Evolutionary conservation across 2,888 invertebrate species (phyloP).

Genomic region (Cosmia trapezina): DNA sequence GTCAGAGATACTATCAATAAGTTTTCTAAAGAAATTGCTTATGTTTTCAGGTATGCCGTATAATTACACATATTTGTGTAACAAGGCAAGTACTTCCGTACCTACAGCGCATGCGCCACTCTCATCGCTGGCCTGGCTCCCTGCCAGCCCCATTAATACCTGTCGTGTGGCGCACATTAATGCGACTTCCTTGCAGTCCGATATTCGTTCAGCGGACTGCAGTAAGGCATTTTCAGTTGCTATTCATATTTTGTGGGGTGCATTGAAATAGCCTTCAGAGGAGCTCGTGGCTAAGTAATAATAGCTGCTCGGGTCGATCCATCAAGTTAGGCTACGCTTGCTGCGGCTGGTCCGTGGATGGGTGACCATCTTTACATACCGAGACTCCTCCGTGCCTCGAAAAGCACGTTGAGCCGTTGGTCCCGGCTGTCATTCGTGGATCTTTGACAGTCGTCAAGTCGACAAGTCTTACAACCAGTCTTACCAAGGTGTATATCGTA

Average conservation of each 20-base stretch:
- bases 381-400: too few species aligned
- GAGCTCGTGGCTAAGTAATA: too few species aligned
- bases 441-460: too few species aligned
- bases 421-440: too few species aligned
- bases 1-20: neutral
- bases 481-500: too few species aligned
- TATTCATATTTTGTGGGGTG: neutral
- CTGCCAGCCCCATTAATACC: conserved; percentile 47
- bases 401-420: too few species aligned
- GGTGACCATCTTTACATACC: too few species aligned
- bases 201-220: conserved; percentile 1
- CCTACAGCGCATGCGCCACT: conserved; percentile 28
- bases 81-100: conserved; percentile 2
- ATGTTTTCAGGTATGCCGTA: too few species aligned
- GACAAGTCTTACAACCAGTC: too few species aligned
- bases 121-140: conserved; percentile 21
- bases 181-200: conserved; percentile 45
- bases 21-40: neutral
- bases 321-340: too few species aligned
- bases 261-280: neutral
- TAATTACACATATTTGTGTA: neutral
- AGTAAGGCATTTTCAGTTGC: neutral
- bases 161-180: conserved; percentile 16
- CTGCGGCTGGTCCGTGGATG: too few species aligned
- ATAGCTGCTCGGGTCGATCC: too few species aligned